Base-by-base conservation (phyloP, 1,140 invertebrate genomes). In the Drosophila neocordata region DNA sequence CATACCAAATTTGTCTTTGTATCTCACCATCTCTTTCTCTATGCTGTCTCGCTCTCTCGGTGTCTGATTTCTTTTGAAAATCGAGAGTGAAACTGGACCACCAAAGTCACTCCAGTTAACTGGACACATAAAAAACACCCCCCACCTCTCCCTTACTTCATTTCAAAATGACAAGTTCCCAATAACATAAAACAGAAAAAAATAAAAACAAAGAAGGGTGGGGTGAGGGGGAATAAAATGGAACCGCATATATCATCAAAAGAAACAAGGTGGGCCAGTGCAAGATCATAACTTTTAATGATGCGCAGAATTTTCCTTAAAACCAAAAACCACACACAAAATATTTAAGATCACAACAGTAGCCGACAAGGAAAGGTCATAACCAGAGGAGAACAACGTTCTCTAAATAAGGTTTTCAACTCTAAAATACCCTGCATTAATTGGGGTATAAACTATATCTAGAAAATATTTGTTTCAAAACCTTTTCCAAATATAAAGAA, bases 1-100 rank as follows among this genome's bases (percentile, higher is more conserved):
- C 82, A 87, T 87, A 87, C 82, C 65, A 87, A 87, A 76, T 87
- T 48, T 69, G 27, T 78, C 74, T 51, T 35, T 57, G 80, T 77
- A 70, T 80, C 69, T 22, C 48, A 27, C 59, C 22, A 12, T 37
- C 27, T 61, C 18, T 8, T 15, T 52, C n/a, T 8, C 5, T 13
- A 2, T 1, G 24, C 41, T 20, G 2, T 48, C 18, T 11, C 15
- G 3, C 41, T 12, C 41, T 2, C 0, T 48, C 41, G 41, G 41
- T 48, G 41, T 48, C 15, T 18, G 41, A 48, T 48, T 48, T 48
- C 41, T 20, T 15, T 20, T 9, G 41, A 48, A 20, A 77, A 77
- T 66, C 70, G 70, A 73, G 65, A 73, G 69, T 77, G 73, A n/a
- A 8, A 15, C 60, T 59, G 68, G 68, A 70, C 68, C 68, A 70